Base-by-base conservation (phyloP, 2,797 vertebrate genomes). In the Ptychobarbus kaznakovi region DNA sequence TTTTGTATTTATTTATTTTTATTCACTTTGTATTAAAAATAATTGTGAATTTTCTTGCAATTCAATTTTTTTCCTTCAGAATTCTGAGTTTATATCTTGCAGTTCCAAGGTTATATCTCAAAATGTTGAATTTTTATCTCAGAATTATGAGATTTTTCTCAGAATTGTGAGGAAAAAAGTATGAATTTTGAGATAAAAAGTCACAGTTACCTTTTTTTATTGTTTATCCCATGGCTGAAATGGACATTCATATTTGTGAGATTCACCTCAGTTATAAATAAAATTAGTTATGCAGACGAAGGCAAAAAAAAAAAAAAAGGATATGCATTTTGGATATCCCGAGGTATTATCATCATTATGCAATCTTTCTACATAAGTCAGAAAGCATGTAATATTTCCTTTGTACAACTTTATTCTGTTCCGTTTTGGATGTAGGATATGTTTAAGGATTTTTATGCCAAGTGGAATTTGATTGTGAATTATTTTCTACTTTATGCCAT, bases 341-440 rank as follows among this genome's bases (percentile, higher is more conserved):
- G 80, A 86, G 86, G 81, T 90, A 87, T 90, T 74, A 38, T 81
- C 83, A 90, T 87, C 81, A 88, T 87, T 90, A 90, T 90, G 90
- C 90, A 90, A 90, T 86, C 82, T 89, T 90, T 86, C 80, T 89
- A 87, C 85, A 84, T 38, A 76, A 72, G 74, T 79, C 49, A 88
- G 76, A 75, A 65, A 81, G 70, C 80, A 81, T 74, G 79, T 76
- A 56, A 58, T 81, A 66, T 63, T 80, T 74, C 18, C 18, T 69
- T 77, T 87, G 79, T 7, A 65, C 6, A 32, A 32, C 63, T 65
- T 65, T 44, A 40, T 61, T 65, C 56, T 6, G 10, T 83, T 87
- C 12, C 9, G 4, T 70, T 63, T 83, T 76, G 66, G 80, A 87
- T 82, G 46, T 83, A 12, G 79, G 84, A 66, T 80, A 85, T 73